These are phyloP conservation scores for Thunnus maccoyii DNA, from an alignment of 2,113 vertebrate species.

Conservation along the genomic window DNA sequence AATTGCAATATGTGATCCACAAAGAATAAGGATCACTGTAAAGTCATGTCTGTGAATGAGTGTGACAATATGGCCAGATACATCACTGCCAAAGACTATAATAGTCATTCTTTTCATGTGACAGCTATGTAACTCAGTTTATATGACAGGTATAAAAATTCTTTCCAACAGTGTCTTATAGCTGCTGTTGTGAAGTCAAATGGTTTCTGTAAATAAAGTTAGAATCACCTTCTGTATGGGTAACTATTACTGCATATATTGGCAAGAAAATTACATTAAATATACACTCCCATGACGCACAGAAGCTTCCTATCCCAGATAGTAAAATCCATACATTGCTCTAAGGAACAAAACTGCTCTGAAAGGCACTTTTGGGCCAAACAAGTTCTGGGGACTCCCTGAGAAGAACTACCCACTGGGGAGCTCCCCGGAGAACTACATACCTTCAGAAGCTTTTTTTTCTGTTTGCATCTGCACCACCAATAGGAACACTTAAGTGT, in stretches of 20 bases:
- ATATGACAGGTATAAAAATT: neutral
- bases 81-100: no score
- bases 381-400: no score
- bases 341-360: conserved; percentile 30
- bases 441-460: no score
- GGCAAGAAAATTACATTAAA: conserved; percentile 32
- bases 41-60: neutral
- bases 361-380: neutral
- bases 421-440: no score
- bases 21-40: neutral
- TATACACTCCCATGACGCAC: conserved; percentile 22
- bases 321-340: conserved; percentile 50
- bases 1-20: neutral
- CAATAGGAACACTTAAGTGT: no score
- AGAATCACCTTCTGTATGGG: conserved; percentile 23
- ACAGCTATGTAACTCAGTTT: neutral
- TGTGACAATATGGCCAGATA: no score
- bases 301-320: conserved; percentile 29
- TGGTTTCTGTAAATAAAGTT: neutral
- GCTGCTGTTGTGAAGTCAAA: neutral
- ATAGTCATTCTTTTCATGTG: neutral
- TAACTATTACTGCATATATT: conserved; percentile 35
- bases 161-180: neutral
- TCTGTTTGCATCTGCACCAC: no score
- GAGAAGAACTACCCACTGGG: no score